Conservation (phyloP, 2,888 invertebrate species). For the Parelbella ahira region DNA sequence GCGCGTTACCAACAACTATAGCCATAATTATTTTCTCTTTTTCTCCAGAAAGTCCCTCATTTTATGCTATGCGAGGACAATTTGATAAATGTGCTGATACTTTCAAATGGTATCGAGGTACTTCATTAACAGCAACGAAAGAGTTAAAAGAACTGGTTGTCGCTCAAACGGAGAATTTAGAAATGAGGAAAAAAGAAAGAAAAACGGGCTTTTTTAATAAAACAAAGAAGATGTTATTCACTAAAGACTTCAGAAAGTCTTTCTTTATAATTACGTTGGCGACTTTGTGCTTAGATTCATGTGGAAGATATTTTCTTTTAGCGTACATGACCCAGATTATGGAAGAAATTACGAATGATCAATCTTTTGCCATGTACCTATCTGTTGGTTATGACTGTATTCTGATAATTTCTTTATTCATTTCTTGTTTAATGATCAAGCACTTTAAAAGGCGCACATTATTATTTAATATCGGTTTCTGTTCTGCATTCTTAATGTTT, state of each 20-base stretch:
- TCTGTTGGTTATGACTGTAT: constrained; percentile 39
- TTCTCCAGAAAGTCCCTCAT: constrained; percentile 49
- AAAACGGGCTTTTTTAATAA: background rate
- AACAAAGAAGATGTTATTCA: constrained; percentile 28
- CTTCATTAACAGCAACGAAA: constrained; percentile 31
- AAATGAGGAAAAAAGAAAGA: background rate
- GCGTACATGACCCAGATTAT: constrained; percentile 44
- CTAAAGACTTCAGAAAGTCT: constrained; percentile 40
- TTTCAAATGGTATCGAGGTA: constrained; percentile 41
- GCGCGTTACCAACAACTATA: constrained; percentile 30
- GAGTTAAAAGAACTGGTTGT: constrained; percentile 31
- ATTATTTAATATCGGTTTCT: constrained; percentile 36
- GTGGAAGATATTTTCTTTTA: constrained; percentile 42
- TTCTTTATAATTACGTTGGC: constrained; percentile 36
- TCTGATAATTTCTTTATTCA: constrained; percentile 33
- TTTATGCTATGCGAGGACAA: constrained; percentile 41
- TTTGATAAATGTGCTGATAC: constrained; percentile 41
- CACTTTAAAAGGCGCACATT: constrained; percentile 39
- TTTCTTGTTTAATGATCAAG: constrained; percentile 37
- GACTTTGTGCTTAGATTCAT: constrained; percentile 38
- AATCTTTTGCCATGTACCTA: constrained; percentile 39
- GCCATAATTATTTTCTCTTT: constrained; percentile 34
- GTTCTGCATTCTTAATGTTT: constrained; percentile 38
- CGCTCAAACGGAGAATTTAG: constrained; percentile 1
- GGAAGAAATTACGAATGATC: constrained; percentile 35